Conservation (phyloP, 92 coral and sea anemone species). For the Phenganax stokvisi region DNA sequence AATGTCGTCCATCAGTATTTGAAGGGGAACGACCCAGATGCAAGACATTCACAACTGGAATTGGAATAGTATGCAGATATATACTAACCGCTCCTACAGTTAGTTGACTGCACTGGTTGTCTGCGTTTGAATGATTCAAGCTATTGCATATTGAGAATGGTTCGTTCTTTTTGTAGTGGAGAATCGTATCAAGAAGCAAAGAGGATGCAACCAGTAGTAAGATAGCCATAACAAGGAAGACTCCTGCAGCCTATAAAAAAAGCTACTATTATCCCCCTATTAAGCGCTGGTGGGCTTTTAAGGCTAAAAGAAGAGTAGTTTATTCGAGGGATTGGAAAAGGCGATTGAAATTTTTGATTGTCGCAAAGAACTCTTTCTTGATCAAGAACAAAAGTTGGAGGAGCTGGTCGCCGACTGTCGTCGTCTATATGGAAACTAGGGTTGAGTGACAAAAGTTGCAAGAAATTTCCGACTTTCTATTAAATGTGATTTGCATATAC, state of each 20-base stretch:
- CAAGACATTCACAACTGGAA: no score
- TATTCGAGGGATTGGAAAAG: neutral
- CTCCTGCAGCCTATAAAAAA: neutral
- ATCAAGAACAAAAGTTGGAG: neutral
- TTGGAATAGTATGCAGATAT: neutral
- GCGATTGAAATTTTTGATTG: neutral
- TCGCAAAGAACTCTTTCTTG: neutral
- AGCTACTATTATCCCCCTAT: neutral
- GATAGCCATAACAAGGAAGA: neutral
- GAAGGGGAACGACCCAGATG: no score
- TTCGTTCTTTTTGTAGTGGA: neutral
- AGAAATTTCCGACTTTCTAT: no score
- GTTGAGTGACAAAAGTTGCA: no score
- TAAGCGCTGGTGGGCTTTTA: neutral
- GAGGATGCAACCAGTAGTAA: slow-evolving; percentile 17
- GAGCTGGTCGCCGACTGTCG: no score
- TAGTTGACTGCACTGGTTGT: neutral
- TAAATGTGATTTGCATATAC: neutral
- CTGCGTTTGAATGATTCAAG: neutral
- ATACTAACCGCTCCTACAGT: slow-evolving; percentile 5
- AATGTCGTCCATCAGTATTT: no score
- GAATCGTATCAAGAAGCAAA: neutral
- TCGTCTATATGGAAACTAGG: no score
- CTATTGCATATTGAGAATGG: neutral
- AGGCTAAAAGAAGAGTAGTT: no score